A percentile compares a stretch with the other conserved stretches of the same genome.
Conservation (phyloP, 2,113 vertebrate species). For the Phyllostomus hastatus region DNA sequence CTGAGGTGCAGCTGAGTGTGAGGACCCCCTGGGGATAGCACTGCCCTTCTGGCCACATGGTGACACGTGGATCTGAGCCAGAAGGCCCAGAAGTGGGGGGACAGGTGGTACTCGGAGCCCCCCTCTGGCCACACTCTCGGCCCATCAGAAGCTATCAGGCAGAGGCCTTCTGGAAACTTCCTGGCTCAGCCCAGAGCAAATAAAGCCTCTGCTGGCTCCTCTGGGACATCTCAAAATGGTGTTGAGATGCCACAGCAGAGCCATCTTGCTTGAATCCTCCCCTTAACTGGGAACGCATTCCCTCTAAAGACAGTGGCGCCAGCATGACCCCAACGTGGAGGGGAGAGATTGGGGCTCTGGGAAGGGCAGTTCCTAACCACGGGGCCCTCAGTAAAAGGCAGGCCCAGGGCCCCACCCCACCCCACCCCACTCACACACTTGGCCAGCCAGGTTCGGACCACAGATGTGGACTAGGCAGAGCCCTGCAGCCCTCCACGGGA, state of each 20-base stretch:
- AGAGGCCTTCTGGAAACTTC: background rate
- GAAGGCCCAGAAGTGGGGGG: too few species aligned
- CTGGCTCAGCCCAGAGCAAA: background rate
- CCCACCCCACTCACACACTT: background rate
- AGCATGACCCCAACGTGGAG: background rate
- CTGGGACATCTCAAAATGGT: background rate
- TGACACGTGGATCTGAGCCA: background rate
- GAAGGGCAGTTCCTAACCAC: background rate
- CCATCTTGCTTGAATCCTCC: background rate
- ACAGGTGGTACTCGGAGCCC: background rate
- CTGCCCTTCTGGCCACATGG: background rate
- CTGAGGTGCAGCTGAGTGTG: background rate
- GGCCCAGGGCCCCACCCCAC: background rate
- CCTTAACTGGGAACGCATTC: background rate
- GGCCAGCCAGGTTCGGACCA: too few species aligned
- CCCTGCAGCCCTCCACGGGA: accelerated
- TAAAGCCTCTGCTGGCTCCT: background rate
- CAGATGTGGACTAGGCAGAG: background rate
- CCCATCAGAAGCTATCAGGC: background rate
- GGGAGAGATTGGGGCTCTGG: background rate
- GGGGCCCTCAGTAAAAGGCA: background rate
- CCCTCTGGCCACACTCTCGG: background rate
- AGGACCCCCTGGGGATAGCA: background rate
- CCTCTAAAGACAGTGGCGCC: background rate
- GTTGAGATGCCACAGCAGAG: background rate